Percentiles rank a stretch among this genome's conserved stretches.
Conservation (phyloP, 2,797 vertebrate genomes). For the Siniperca scherzeri region DNA sequence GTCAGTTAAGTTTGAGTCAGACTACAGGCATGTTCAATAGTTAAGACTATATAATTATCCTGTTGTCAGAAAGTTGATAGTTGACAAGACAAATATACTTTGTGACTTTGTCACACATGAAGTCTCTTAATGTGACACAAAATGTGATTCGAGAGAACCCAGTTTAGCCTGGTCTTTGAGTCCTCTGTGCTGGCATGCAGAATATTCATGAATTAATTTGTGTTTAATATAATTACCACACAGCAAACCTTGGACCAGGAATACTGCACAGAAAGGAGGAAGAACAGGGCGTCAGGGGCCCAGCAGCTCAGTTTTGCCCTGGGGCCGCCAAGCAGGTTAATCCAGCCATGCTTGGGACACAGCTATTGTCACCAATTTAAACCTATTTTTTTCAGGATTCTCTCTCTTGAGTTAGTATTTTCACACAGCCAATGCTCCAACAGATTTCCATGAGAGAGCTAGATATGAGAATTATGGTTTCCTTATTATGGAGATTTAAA, state of each 20-base stretch:
- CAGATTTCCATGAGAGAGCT: background rate
- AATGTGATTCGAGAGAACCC: background rate
- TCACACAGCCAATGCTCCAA: background rate
- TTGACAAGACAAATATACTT: background rate
- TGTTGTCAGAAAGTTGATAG: background rate
- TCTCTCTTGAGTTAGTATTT: background rate
- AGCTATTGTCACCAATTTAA: background rate
- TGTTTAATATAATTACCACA: background rate
- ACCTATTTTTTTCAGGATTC: background rate
- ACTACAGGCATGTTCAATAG: background rate
- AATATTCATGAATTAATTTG: background rate
- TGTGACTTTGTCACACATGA: background rate
- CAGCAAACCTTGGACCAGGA: background rate
- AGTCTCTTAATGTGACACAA: background rate
- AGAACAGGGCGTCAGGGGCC: background rate
- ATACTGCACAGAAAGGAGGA: background rate
- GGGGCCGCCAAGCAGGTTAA: background rate
- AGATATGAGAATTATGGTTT: too few species aligned
- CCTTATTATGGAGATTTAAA: too few species aligned
- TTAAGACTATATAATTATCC: slow-evolving; percentile 1
- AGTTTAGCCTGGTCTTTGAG: background rate
- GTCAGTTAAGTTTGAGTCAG: background rate
- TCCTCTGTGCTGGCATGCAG: background rate
- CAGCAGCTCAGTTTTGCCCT: background rate
- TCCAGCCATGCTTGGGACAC: background rate